Conservation (phyloP, 2,888 invertebrate species). For the Drosophila birchii region DNA sequence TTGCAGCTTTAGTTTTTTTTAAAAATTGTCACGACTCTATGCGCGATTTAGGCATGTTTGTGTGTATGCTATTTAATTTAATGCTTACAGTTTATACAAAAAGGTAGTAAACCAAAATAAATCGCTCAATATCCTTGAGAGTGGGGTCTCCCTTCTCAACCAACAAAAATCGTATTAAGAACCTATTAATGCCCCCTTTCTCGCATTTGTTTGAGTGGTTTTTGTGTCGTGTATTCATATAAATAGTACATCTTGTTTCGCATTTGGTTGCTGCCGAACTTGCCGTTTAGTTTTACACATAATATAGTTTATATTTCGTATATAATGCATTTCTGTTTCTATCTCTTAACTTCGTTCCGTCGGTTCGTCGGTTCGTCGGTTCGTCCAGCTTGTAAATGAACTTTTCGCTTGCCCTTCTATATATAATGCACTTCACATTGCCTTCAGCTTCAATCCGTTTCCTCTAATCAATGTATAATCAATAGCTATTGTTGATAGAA, state of each 20-base stretch:
- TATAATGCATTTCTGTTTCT: constrained; percentile 71
- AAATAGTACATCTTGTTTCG: constrained; percentile 64
- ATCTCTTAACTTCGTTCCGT: constrained; percentile 29
- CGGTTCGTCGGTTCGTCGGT: constrained; percentile 16
- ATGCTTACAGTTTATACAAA: constrained; percentile 39
- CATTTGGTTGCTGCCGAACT: constrained; percentile 42
- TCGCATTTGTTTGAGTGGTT: constrained; percentile 36
- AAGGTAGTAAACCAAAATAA: constrained; percentile 24
- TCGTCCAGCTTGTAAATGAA: constrained; percentile 34
- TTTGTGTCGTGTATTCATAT: constrained; percentile 56
- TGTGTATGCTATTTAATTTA: constrained; percentile 31
- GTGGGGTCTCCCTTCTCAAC: constrained; percentile 22
- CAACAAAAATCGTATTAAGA: constrained; percentile 29
- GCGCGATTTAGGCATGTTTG: constrained; percentile 49
- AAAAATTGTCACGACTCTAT: constrained; percentile 57
- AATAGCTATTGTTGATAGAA: constrained; percentile 64
- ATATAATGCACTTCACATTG: constrained; percentile 33
- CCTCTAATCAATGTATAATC: constrained; percentile 56
- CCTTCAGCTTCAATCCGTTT: constrained; percentile 28
- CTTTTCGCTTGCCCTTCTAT: constrained; percentile 30
- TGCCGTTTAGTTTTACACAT: constrained; percentile 61
- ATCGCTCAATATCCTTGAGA: constrained; percentile 27
- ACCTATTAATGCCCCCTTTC: constrained; percentile 40
- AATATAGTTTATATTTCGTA: constrained; percentile 64
- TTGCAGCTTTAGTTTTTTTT: constrained; percentile 62